Evolutionary conservation across 1,140 invertebrate species (phyloP), one percentile per base, ranked within the genome.

Genomic region (Mercenaria mercenaria): DNA sequence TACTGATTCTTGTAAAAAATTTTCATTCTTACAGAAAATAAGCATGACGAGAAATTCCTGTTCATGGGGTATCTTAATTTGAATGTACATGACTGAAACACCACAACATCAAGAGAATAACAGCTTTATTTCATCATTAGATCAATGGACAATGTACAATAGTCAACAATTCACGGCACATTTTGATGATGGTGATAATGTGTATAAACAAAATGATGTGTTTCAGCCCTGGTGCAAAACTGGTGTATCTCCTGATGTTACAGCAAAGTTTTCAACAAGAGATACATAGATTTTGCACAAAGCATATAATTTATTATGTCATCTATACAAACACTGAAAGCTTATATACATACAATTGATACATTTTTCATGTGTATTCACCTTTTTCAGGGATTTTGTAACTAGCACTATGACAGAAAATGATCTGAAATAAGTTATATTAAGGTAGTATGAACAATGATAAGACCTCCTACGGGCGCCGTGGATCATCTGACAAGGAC

Each of bases 111-210:
- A 72, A 72, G 67, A 72, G 67, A 72, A 72, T 72, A 72, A 72
- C 67, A n/a, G 67, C 39, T 72, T 39, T 39, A 39, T 72, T 72
- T 72, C 20, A 47, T 47, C 61, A 67, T 67, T 67, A 67, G 61
- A 72, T 72, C 67, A 72, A 72, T 37, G 61, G 2, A 67, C 61
- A 67, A 67, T 41, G 34, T 72, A 72, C 34, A 72, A 37, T 39
- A 72, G 15, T 39, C 67, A 39, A 72, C 67, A 72, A 72, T 39
- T 39, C 67, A 39, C 32, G n/a, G 67, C 67, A 72, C 34, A 72
- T 72, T 72, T 29, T 37, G 34, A 39, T 37, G 32, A 39, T 72
- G 34, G 23, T 64, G 26, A 72, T n/a, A 8, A 59, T 72, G 67
- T 32, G 32, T 72, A 72, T 72, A 15, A 72, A 72, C 67, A 72